Conservation (phyloP, 2,113 vertebrate genomes). For the Scatophagus argus region DNA sequence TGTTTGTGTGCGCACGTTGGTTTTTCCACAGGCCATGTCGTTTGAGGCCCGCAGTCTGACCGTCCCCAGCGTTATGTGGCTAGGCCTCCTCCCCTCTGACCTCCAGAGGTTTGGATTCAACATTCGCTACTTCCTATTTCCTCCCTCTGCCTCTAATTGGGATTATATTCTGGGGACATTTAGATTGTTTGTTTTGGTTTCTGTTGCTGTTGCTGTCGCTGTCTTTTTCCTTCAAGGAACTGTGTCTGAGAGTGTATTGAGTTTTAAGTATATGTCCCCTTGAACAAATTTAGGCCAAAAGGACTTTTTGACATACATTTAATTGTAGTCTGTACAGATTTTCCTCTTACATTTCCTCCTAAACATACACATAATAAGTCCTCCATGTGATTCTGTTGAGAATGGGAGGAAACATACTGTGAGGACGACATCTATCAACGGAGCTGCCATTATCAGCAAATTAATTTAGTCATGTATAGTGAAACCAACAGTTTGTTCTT, state of each 20-base stretch:
- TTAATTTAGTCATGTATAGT: not conserved
- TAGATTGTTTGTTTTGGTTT: conserved; percentile 81
- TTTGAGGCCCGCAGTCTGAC: conserved; percentile 96
- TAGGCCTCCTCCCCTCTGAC: conserved; percentile 98
- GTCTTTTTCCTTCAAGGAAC: conserved; percentile 38
- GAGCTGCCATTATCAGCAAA: not conserved
- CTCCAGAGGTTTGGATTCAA: conserved; percentile 89
- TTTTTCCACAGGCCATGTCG: conserved; percentile 91
- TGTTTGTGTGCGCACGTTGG: conserved; percentile 35
- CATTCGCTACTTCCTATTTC: conserved; percentile 75
- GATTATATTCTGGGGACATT: conserved; percentile 79
- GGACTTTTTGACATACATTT: conserved; percentile 67
- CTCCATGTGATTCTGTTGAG: conserved; percentile 7
- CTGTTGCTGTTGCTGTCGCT: conserved; percentile 74
- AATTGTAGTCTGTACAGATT: conserved; percentile 52
- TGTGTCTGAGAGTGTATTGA: conserved; percentile 60
- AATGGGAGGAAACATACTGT: not conserved
- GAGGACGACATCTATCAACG: not conserved
- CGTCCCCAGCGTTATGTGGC: conserved; percentile 94
- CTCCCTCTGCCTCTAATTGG: conserved; percentile 78
- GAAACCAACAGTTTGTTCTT: conserved; percentile 38
- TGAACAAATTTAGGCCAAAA: conserved; percentile 59
- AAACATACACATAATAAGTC: conserved; percentile 38
- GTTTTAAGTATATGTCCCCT: conserved; percentile 77
- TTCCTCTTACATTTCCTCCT: conserved; percentile 30